phyloP scores from a whole-genome alignment of 2,113 vertebrate species.

The Apeltes quadracus region DNA sequence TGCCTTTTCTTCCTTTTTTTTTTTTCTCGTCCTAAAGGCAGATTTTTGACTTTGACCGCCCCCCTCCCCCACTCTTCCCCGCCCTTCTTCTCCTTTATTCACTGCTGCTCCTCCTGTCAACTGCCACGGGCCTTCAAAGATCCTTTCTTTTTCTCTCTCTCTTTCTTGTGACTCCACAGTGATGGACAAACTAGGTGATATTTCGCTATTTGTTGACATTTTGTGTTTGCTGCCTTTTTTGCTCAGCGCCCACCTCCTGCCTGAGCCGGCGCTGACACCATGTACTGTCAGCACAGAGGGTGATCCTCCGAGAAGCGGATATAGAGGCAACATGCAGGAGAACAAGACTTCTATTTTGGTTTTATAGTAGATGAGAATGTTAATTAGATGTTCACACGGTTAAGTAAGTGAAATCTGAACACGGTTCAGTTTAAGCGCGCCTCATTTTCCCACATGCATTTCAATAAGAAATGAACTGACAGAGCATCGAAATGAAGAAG shows the following conservation, averaged over 20 bases:
- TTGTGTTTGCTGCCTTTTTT: slow-evolving; percentile 62
- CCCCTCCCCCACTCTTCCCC: slow-evolving; percentile 23
- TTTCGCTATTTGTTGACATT: slow-evolving; percentile 75
- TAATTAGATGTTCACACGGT: neutral
- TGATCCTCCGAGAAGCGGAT: slow-evolving; percentile 36
- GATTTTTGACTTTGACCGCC: slow-evolving; percentile 59
- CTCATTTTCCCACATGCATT: slow-evolving; percentile 48
- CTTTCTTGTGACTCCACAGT: slow-evolving; percentile 58
- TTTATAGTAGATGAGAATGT: slow-evolving; percentile 14
- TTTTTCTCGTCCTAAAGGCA: slow-evolving; percentile 51
- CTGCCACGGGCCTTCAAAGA: slow-evolving; percentile 54
- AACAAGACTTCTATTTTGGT: slow-evolving; percentile 9
- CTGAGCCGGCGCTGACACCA: slow-evolving; percentile 65
- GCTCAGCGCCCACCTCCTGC: slow-evolving; percentile 63
- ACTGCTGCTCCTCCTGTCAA: slow-evolving; percentile 67
- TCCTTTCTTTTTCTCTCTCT: slow-evolving; percentile 30
- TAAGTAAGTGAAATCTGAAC: slow-evolving; percentile 19
- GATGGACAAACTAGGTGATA: slow-evolving; percentile 73
- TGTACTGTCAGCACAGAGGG: slow-evolving; percentile 54
- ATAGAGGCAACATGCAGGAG: neutral
- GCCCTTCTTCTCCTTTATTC: slow-evolving; percentile 61
- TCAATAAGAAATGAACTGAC: slow-evolving; percentile 50
- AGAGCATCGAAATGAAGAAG: slow-evolving; percentile 55
- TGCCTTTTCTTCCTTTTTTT: slow-evolving; percentile 20
- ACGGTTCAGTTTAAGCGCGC: slow-evolving; percentile 37